Percentiles rank a stretch among this genome's conserved stretches.
These are phyloP conservation scores for Aethina tumida DNA, from an alignment of 1,140 invertebrate species.

Conservation along the genomic window DNA sequence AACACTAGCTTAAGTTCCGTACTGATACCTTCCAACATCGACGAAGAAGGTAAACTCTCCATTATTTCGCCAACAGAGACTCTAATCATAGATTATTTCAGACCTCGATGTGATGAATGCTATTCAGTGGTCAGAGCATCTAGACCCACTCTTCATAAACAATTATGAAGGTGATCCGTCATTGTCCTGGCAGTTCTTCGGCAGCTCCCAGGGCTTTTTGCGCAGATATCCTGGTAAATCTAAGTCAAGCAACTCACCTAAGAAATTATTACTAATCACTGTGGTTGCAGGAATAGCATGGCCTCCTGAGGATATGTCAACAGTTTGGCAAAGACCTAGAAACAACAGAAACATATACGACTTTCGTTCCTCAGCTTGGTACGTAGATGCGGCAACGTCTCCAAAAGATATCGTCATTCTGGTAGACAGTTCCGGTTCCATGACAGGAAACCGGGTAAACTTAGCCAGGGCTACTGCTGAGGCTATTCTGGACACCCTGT, in stretches of 20 bases:
- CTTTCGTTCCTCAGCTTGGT: slow-evolving; percentile 82
- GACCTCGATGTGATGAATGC: slow-evolving; percentile 72
- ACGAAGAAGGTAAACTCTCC: slow-evolving; percentile 22
- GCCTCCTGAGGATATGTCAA: slow-evolving; percentile 52
- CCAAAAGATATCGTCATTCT: slow-evolving; percentile 94
- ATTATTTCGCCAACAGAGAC: slow-evolving; percentile 1
- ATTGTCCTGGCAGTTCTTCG: slow-evolving; percentile 95
- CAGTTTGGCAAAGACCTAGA: slow-evolving; percentile 33
- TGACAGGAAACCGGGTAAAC: slow-evolving; percentile 73
- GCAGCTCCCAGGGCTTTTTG: slow-evolving; percentile 83
- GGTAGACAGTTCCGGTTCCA: slow-evolving; percentile 80
- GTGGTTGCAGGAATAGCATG: slow-evolving; percentile 53
- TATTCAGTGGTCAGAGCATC: slow-evolving; percentile 83
- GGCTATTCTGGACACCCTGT: slow-evolving; percentile 87
- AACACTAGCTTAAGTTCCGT: slow-evolving; percentile 81
- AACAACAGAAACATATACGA: slow-evolving; percentile 71
- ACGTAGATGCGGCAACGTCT: slow-evolving; percentile 90
- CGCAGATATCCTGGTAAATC: slow-evolving; percentile 79
- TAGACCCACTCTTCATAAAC: slow-evolving; percentile 83
- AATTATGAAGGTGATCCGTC: slow-evolving; percentile 88
- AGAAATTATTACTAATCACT: slow-evolving; percentile 1
- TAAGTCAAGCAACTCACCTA: neutral
- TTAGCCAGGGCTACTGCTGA: slow-evolving; percentile 78
- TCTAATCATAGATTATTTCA: slow-evolving; percentile 30
- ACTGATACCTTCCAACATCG: slow-evolving; percentile 60